Conservation (phyloP, 2,888 invertebrate genomes). For the Ennomos quercinarius region DNA sequence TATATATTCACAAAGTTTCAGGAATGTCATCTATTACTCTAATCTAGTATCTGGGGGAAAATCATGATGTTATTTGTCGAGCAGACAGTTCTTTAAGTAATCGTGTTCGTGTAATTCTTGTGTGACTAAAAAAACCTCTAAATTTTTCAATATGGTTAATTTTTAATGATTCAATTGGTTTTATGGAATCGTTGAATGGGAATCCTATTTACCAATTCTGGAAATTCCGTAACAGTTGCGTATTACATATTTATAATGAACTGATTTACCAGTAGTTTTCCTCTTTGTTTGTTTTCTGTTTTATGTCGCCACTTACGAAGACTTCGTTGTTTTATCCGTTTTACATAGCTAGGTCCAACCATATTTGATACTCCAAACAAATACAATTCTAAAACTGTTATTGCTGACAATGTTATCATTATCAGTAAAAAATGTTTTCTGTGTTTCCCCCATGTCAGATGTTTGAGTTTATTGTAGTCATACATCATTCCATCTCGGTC, state of each 20-base stretch:
- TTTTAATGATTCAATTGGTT: constrained; percentile 17
- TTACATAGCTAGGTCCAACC: constrained; percentile 13
- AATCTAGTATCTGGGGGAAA: constrained; percentile 5
- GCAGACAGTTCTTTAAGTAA: constrained; percentile 2
- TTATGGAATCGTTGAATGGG: constrained; percentile 2
- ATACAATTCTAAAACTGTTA: background rate
- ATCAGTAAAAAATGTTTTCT: constrained; percentile 9
- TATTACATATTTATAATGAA: constrained; percentile 4
- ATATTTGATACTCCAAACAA: background rate
- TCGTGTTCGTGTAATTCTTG: background rate
- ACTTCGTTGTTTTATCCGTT: constrained; percentile 1
- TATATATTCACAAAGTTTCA: constrained; percentile 4
- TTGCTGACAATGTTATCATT: constrained; percentile 12
- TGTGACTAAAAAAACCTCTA: background rate
- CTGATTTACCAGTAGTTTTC: constrained; percentile 9
- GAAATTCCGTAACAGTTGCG: constrained; percentile 15
- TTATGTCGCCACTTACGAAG: constrained; percentile 1
- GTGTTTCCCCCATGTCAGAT: constrained; percentile 11
- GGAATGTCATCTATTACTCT: constrained; percentile 14
- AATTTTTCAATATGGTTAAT: background rate
- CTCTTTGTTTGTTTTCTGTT: constrained; percentile 6
- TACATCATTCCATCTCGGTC: constrained; percentile 18
- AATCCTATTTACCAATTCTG: constrained; percentile 6
- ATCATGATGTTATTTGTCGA: constrained; percentile 10
- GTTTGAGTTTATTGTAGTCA: constrained; percentile 7